Evolutionary conservation across 2,888 invertebrate species (phyloP).

Genomic region (Blastobasis adustella): DNA sequence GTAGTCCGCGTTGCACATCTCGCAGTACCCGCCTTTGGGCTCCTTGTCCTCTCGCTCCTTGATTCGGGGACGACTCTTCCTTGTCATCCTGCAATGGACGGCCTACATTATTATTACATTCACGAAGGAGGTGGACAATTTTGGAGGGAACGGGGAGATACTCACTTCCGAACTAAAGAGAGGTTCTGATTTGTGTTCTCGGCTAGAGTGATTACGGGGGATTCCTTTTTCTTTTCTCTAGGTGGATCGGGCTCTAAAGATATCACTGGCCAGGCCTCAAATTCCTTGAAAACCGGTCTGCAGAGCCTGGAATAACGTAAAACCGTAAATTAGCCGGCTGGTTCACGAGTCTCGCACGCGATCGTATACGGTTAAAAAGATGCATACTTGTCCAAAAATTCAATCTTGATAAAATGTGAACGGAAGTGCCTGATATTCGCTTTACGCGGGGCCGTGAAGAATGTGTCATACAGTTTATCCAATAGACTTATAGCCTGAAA

Average conservation of each 20-base stretch:
- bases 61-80: slow-evolving; percentile 62
- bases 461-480: slow-evolving; percentile 78
- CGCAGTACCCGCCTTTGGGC: slow-evolving; percentile 80
- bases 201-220: slow-evolving; percentile 29
- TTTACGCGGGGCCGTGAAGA: slow-evolving; percentile 69
- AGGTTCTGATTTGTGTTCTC: slow-evolving; percentile 29
- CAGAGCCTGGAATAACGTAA: slow-evolving; percentile 54
- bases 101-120: slow-evolving; percentile 2
- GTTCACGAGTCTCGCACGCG: neutral
- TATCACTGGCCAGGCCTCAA: slow-evolving; percentile 78
- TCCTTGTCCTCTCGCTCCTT: slow-evolving; percentile 62
- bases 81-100: slow-evolving; percentile 67
- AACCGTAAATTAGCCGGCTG: neutral
- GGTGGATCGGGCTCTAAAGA: slow-evolving; percentile 56
- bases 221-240: slow-evolving; percentile 46
- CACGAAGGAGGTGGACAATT: too few species aligned
- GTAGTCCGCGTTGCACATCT: slow-evolving; percentile 86
- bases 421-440: slow-evolving; percentile 77
- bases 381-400: slow-evolving; percentile 78
- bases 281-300: slow-evolving; percentile 78
- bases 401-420: slow-evolving; percentile 83
- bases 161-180: slow-evolving; percentile 46
- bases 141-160: slow-evolving; percentile 8
- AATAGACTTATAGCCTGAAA: slow-evolving; percentile 78
- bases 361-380: slow-evolving; percentile 11